A percentile compares a stretch with the other conserved stretches of the same genome.
phyloP scores from a whole-genome alignment of 2,113 vertebrate genomes.

The Callaeas wilsoni region DNA sequence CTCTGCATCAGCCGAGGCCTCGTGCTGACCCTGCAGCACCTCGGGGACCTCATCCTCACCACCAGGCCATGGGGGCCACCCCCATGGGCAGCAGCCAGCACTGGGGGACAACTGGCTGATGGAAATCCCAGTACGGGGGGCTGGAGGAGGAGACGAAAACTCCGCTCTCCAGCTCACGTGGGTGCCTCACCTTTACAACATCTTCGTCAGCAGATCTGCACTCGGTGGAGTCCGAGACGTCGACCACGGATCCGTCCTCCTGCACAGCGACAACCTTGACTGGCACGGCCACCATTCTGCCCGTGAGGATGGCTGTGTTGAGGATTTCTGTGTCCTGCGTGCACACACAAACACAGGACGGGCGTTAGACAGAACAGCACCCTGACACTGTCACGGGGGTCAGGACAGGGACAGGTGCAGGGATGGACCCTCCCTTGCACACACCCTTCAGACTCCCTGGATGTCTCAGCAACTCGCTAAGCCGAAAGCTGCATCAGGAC shows the following conservation, averaged over 20 bases:
- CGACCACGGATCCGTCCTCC: constrained; percentile 71
- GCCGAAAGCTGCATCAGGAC: not conserved
- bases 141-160: not conserved
- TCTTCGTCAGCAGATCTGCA: constrained; percentile 76
- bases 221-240: constrained; percentile 61
- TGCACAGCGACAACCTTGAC: constrained; percentile 72
- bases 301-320: constrained; percentile 76
- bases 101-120: not conserved
- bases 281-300: constrained; percentile 63
- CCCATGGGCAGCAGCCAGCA: not conserved
- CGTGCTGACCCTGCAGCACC: fast-evolving
- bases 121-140: fast-evolving
- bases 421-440: not conserved
- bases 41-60: not conserved
- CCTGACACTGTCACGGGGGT: fast-evolving
- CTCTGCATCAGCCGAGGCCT: fast-evolving
- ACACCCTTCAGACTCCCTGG: fast-evolving
- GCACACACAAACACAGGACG: not conserved
- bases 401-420: fast-evolving
- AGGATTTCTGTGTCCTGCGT: constrained; percentile 72
- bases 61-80: no score
- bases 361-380: not conserved
- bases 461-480: not conserved
- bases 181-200: constrained; percentile 68
- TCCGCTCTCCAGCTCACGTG: fast-evolving